phyloP scores from a whole-genome alignment of 2,888 invertebrate genomes.

The Perdita meconis region DNA sequence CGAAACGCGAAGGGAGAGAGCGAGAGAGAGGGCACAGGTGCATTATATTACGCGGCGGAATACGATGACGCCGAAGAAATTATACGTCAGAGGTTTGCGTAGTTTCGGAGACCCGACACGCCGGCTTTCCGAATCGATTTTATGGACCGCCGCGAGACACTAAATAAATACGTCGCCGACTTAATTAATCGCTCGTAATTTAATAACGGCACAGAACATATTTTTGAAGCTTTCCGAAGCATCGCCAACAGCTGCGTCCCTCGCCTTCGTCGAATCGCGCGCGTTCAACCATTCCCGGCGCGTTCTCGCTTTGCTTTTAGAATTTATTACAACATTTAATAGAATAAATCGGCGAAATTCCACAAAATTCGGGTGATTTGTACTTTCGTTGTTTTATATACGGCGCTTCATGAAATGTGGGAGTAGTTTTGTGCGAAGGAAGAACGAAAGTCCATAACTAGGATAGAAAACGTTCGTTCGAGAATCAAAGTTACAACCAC shows the following conservation, averaged over 20 bases:
- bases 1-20: too few relatives aligned
- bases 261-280: not conserved
- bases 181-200: conserved; percentile 37
- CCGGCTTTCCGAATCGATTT: too few relatives aligned
- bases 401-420: not conserved
- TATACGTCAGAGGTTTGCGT: conserved; percentile 15
- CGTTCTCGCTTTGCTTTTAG: not conserved
- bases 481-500: too few relatives aligned
- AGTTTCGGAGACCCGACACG: too few relatives aligned
- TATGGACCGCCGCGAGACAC: not conserved
- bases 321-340: not conserved
- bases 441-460: too few relatives aligned
- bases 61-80: conserved; percentile 12
- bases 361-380: not conserved
- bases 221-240: conserved; percentile 4
- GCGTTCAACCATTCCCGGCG: not conserved
- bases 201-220: not conserved
- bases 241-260: conserved; percentile 7
- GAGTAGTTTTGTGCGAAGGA: too few relatives aligned
- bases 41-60: conserved; percentile 11
- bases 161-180: not conserved
- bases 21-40: conserved; percentile 20
- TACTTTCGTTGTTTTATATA: not conserved
- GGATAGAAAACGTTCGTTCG: not conserved
- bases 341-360: not conserved